Evolutionary conservation across 2,797 vertebrate genomes (phyloP).

Genomic region (Clarias fuscus): DNA sequence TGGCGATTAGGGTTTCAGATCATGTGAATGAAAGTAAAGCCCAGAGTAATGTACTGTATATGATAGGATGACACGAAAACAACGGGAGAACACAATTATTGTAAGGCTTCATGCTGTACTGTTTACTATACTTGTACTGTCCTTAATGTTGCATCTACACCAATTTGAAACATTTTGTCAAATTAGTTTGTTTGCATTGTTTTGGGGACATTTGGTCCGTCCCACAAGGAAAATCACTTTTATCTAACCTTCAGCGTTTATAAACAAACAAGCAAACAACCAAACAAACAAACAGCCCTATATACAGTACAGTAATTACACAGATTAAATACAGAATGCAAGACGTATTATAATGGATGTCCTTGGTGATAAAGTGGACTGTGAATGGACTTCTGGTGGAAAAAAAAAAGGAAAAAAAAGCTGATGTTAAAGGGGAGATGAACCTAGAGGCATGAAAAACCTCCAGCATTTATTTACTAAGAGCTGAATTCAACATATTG

Average conservation of each 20-base stretch:
- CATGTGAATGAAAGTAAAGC: neutral
- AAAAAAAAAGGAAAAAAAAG: neutral
- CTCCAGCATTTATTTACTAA: slow-evolving; percentile 8
- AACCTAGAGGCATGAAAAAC: neutral
- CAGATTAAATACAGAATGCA: neutral
- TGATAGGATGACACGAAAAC: neutral
- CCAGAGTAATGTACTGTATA: neutral
- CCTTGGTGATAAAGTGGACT: neutral
- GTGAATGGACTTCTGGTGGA: neutral
- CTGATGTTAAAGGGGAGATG: neutral
- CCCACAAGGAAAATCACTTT: no score
- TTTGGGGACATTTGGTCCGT: no score
- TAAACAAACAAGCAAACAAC: neutral
- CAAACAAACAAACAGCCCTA: neutral
- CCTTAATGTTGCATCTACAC: neutral
- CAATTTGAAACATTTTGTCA: neutral
- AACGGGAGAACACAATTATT: neutral
- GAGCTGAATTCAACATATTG: neutral
- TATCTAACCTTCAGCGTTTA: no score
- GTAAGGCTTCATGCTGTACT: neutral
- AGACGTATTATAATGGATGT: neutral
- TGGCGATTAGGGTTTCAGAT: neutral
- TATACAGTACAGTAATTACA: no score
- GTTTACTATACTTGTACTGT: neutral
- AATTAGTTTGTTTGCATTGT: neutral